Base-by-base conservation (phyloP, 2,113 vertebrate species). In the Tenebrosternarchus preto region DNA sequence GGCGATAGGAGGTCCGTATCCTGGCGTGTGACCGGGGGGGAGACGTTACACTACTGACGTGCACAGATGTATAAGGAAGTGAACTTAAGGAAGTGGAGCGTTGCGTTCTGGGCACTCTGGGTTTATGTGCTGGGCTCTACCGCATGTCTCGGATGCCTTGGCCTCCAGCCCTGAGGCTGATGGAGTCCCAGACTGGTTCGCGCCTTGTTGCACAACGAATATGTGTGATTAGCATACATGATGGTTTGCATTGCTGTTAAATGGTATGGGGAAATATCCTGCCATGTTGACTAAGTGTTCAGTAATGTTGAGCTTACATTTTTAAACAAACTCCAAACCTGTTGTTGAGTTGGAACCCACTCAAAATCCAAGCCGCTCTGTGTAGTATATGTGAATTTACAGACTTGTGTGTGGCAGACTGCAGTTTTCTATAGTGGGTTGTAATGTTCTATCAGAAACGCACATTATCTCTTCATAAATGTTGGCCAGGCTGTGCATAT, bases 21-120 rank as follows among this genome's bases (percentile, higher is more conserved):
- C 24, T 16, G 8, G 3, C 29, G 33, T 66, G 60, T 53, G 12
- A 66, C 7, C 2, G 4, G 64, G 16, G n/a, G n/a, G n/a, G n/a
- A n/a, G 25, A 31, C 7, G n/a, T 22, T 19, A 57, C 33, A 17
- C 33, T 29, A 22, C 64, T 69, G 22, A 36, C 20, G 4, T 20
- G 9, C 17, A 69, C 17, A 43, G 64, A 68, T 43, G 22, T 24
- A 77, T 77, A 29, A 68, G 75, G 61, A 68, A 67, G 43, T 39
- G 19, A 33, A n/a, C n/a, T 39, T 1, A n/a, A 25, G 63, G 63
- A 77, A 77, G 39, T 25, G 16, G 16, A 15, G 66, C 11, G 66
- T 43, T 60, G 16, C 6, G 9, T 68, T 68, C 7, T 68, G 33
- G 11, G 8, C 43, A 7, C 15, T 9, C 15, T 11, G 5, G 43